Evolutionary conservation across 2,113 vertebrate species (phyloP), one percentile per base, ranked within the genome.

Genomic region (Syngnathoides biaculeatus): DNA sequence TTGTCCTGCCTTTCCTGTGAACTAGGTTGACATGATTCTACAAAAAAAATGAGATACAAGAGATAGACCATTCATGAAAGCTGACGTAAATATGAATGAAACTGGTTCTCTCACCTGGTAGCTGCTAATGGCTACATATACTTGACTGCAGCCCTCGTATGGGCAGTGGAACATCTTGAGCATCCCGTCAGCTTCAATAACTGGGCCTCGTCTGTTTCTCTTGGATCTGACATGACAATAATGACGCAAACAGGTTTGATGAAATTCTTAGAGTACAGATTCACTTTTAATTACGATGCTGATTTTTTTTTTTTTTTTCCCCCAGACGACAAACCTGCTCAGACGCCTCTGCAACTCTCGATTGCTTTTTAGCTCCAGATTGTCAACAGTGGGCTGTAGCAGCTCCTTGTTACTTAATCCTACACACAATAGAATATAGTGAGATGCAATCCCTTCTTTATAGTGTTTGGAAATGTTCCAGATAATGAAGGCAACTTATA

Each of bases 161-260:
- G 95, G 95, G 77, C 95, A 97, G 83, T 95, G 93, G 71, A 96
- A 95, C 90, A 95, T 95, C 88, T 97, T 94, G 0, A 95, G 88
- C 90, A 96, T 92, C 61, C 94, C 95, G 0, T 96, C 94, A 0
- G 93, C 92, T 11, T 97, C 94, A 3, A 87, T 90, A 39, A 93
- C 90, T 0, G 92, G 91, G 0, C 93, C 91, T 22, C 94, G 86
- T 17, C 92, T 84, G 88, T 90, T 94, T 53, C 93, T 93, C 79
- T 92, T 92, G 24, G 93, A 92, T 79, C 94, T 93, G 66, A 67
- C 50, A 8, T 68, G 73, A 63, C 39, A 12, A 57, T 60, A 65
- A 50, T 7, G 8, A 71, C 19, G 26, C 12, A 26, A 19, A 47
- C 56, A 13, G n/a, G 6, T 64, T 40, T 64, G 14, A n/a, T 26